Percentiles rank a stretch among this genome's conserved stretches.
These are phyloP conservation scores for Baronia brevicornis DNA, from an alignment of 2,888 invertebrate genomes.

Conservation along the genomic window DNA sequence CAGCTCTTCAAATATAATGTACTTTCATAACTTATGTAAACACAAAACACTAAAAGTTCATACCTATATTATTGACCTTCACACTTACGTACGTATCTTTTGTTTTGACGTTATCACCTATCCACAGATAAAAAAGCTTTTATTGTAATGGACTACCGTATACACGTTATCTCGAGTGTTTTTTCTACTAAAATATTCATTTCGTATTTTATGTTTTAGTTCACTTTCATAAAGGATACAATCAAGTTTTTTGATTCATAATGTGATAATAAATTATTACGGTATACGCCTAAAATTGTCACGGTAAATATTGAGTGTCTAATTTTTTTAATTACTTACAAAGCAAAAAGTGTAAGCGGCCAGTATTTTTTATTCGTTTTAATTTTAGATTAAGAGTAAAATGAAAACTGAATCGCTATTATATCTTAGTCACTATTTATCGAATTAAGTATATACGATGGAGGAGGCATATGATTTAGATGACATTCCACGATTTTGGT, in stretches of 20 bases:
- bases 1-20: no score
- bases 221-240: constrained; percentile 4
- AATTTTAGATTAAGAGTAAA: no score
- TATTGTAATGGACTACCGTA: constrained; percentile 61
- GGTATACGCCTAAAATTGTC: no score
- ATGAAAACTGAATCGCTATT: no score
- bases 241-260: no score
- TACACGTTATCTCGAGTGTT: constrained; percentile 41
- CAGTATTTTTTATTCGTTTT: no score
- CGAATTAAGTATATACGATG: constrained; percentile 22
- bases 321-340: constrained; percentile 5
- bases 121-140: constrained; percentile 63
- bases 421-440: no score
- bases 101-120: constrained; percentile 25
- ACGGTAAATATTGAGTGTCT: constrained; percentile 4
- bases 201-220: constrained; percentile 9
- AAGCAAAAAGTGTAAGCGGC: no score
- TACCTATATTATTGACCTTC: constrained; percentile 15
- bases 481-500: constrained; percentile 19
- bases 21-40: no score
- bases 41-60: no score
- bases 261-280: no score
- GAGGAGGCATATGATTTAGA: constrained; percentile 25
- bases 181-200: constrained; percentile 20
- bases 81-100: constrained; percentile 15